These are phyloP conservation scores for Nomada ferruginata DNA, from an alignment of 2,888 invertebrate species.

Conservation along the genomic window DNA sequence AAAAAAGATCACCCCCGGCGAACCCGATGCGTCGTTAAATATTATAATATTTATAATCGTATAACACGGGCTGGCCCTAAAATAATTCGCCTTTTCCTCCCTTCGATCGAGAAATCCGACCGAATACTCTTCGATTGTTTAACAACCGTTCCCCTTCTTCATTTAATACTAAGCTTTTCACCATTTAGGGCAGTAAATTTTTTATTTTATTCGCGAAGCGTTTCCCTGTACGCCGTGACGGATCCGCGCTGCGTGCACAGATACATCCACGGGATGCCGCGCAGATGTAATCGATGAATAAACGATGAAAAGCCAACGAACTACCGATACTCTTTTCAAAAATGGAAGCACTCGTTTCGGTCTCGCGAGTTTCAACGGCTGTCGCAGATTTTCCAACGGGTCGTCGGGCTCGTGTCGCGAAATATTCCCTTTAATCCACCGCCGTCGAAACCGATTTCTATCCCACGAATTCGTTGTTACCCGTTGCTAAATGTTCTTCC, in stretches of 20 bases:
- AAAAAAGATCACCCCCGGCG: constrained; percentile 13
- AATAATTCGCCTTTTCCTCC: neutral
- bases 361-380: neutral
- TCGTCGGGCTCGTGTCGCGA: neutral
- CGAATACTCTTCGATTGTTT: neutral
- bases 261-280: no score
- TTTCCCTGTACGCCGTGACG: no score
- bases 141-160: neutral
- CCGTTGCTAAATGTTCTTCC: neutral
- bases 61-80: neutral
- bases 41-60: constrained; percentile 1
- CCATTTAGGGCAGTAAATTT: constrained; percentile 79
- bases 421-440: no score
- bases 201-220: neutral
- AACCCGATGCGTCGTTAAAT: neutral
- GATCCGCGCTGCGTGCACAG: no score
- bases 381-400: neutral
- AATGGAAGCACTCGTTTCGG: neutral
- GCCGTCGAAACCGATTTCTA: no score
- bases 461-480: neutral
- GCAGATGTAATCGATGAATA: no score
- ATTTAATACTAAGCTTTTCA: constrained; percentile 78
- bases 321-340: constrained; percentile 2
- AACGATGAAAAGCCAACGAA: no score
- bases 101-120: neutral